Evolutionary conservation across 2,113 vertebrate species (phyloP).

Genomic region (Pterocles burchelli): DNA sequence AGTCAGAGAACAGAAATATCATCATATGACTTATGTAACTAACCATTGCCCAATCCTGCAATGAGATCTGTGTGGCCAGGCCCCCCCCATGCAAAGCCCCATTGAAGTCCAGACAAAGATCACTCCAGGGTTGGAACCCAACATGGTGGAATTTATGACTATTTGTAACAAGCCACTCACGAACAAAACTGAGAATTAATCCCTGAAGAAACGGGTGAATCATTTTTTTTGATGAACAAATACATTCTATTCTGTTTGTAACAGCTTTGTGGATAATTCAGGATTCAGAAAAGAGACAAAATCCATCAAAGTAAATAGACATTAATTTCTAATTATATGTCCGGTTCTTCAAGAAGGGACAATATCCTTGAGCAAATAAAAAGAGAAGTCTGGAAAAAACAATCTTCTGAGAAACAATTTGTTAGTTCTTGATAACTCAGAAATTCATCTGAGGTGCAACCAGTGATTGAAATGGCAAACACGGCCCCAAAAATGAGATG

Average conservation of each 20-base stretch:
- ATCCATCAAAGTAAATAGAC: slow-evolving; percentile 57
- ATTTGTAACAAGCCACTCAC: slow-evolving; percentile 48
- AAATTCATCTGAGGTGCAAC: background rate
- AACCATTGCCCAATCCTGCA: slow-evolving; percentile 60
- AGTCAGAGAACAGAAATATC: slow-evolving; percentile 52
- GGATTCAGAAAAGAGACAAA: slow-evolving; percentile 56
- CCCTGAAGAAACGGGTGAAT: slow-evolving; percentile 53
- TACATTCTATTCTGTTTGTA: slow-evolving; percentile 65
- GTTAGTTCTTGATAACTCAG: slow-evolving; percentile 33
- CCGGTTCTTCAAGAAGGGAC: slow-evolving; percentile 35
- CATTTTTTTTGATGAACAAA: slow-evolving; percentile 56
- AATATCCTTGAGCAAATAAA: slow-evolving; percentile 16
- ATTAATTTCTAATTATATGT: slow-evolving; percentile 67
- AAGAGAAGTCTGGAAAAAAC: slow-evolving; percentile 30
- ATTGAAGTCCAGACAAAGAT: slow-evolving; percentile 70
- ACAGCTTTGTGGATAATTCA: slow-evolving; percentile 61
- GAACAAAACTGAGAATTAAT: slow-evolving; percentile 64
- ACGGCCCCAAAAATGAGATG: background rate
- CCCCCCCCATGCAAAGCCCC: slow-evolving; percentile 51
- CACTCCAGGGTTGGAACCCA: slow-evolving; percentile 50
- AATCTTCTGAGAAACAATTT: slow-evolving; percentile 7
- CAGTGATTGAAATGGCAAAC: background rate
- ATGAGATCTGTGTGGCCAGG: slow-evolving; percentile 66
- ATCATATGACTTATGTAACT: slow-evolving; percentile 71
- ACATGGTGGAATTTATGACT: slow-evolving; percentile 64